Evolutionary conservation across 2,888 invertebrate genomes (phyloP).

Genomic region (Dilophus febrilis): DNA sequence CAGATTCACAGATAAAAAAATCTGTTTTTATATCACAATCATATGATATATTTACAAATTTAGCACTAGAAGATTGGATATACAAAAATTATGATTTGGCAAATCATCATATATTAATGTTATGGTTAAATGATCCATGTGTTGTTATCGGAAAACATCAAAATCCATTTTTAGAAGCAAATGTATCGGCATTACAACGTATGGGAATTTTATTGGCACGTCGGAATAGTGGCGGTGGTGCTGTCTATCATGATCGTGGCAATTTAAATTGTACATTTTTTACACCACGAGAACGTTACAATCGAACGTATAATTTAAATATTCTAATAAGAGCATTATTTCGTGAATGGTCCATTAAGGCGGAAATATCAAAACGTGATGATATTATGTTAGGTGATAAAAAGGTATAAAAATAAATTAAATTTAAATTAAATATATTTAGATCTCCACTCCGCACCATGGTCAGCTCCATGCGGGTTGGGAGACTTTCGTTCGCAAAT

Average conservation of each 20-base stretch:
- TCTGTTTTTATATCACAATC: constrained; percentile 87
- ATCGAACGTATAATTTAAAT: constrained; percentile 74
- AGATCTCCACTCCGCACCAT: too few species aligned
- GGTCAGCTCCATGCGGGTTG: too few species aligned
- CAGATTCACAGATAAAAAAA: constrained; percentile 45
- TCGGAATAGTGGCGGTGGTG: constrained; percentile 88
- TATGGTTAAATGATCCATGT: constrained; percentile 88
- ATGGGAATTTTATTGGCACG: constrained; percentile 62
- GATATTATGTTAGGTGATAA: constrained; percentile 68
- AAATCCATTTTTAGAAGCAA: constrained; percentile 89
- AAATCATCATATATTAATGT: constrained; percentile 66
- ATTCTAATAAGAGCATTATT: constrained; percentile 69
- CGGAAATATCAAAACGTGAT: constrained; percentile 63
- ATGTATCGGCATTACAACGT: constrained; percentile 47
- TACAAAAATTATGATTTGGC: constrained; percentile 73
- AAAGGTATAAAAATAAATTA: constrained; percentile 18
- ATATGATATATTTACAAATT: constrained; percentile 75
- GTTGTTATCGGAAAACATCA: constrained; percentile 94
- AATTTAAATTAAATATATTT: too few species aligned
- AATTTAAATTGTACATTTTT: constrained; percentile 90
- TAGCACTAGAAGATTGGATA: constrained; percentile 94
- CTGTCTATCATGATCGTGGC: constrained; percentile 90
- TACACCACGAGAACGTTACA: constrained; percentile 63
- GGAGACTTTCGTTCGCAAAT: too few species aligned
- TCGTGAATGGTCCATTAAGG: constrained; percentile 61